Conservation (phyloP, 2,888 invertebrate genomes). For the Lycaena phlaeas region DNA sequence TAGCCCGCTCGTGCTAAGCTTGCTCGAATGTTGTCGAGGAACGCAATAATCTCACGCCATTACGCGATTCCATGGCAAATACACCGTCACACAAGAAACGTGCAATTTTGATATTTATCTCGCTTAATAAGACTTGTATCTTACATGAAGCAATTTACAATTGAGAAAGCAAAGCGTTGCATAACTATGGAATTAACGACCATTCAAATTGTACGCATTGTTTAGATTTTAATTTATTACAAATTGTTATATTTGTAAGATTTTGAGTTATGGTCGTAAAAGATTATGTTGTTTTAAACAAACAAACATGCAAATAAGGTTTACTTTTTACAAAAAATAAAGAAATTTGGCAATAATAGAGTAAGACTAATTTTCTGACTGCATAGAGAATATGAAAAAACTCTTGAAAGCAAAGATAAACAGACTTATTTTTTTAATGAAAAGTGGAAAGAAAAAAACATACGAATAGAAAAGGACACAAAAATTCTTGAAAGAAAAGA, state of each 20-base stretch:
- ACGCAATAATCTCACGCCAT: constrained; percentile 34
- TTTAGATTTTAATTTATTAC: constrained; percentile 3
- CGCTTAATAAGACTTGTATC: neutral
- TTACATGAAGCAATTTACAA: neutral
- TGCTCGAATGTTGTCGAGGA: constrained; percentile 23
- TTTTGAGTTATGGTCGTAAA: neutral
- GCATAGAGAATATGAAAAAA: too few relatives aligned
- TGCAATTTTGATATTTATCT: constrained; percentile 13
- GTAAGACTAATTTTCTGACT: too few relatives aligned
- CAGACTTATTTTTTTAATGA: too few relatives aligned
- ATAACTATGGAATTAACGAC: neutral
- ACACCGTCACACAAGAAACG: constrained; percentile 14
- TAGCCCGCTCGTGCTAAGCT: constrained; percentile 22
- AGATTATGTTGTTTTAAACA: neutral
- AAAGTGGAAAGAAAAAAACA: too few relatives aligned
- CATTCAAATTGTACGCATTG: neutral
- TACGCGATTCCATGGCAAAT: constrained; percentile 24
- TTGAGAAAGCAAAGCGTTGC: constrained; percentile 7
- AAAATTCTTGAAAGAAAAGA: too few relatives aligned
- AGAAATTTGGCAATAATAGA: too few relatives aligned
- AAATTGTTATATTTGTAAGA: neutral
- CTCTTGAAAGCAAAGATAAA: too few relatives aligned
- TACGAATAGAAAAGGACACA: too few relatives aligned
- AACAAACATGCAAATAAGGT: too few relatives aligned
- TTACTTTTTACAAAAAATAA: too few relatives aligned